Percentiles rank a stretch among this genome's conserved stretches.
Conservation (phyloP, 2,888 invertebrate species). For the Lycia hirtaria region DNA sequence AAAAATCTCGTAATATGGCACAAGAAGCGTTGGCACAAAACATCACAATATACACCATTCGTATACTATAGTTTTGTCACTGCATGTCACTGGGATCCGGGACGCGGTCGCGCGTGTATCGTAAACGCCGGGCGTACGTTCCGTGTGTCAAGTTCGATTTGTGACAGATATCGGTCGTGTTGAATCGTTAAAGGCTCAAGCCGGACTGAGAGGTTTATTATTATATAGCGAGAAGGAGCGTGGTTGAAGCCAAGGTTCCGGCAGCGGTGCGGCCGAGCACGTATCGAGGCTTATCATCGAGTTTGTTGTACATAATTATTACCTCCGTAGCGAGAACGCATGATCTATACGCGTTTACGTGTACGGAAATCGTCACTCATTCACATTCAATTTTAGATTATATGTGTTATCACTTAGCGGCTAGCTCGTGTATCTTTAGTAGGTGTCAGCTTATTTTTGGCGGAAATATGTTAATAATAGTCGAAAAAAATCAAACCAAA, state of each 20-base stretch:
- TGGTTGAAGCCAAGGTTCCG: constrained; percentile 75
- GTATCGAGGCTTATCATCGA: constrained; percentile 71
- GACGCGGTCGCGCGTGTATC: constrained; percentile 43
- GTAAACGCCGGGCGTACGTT: constrained; percentile 49
- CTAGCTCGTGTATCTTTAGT: not conserved
- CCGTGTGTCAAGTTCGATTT: constrained; percentile 50
- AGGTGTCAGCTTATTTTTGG: not conserved
- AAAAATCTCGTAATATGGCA: constrained; percentile 70
- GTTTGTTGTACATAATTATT: constrained; percentile 69
- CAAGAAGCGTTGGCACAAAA: constrained; percentile 73
- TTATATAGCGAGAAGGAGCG: constrained; percentile 79
- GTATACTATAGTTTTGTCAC: constrained; percentile 67
- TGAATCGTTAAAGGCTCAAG: constrained; percentile 76
- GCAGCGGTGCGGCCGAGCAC: constrained; percentile 63
- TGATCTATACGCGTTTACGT: constrained; percentile 38
- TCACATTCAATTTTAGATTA: constrained; percentile 15
- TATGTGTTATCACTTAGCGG: constrained; percentile 8
- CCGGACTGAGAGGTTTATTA: constrained; percentile 81
- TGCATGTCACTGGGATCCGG: constrained; percentile 50
- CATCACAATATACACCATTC: constrained; percentile 78
- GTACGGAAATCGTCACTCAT: constrained; percentile 24
- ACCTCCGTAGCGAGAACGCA: constrained; percentile 43
- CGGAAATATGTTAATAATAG: not conserved
- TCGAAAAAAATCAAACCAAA: too few relatives aligned
- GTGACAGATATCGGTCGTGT: constrained; percentile 71